Percentiles rank a stretch among this genome's conserved stretches.
Conservation (phyloP, 2,888 invertebrate genomes). For the Rotaria magnacalcarata region DNA sequence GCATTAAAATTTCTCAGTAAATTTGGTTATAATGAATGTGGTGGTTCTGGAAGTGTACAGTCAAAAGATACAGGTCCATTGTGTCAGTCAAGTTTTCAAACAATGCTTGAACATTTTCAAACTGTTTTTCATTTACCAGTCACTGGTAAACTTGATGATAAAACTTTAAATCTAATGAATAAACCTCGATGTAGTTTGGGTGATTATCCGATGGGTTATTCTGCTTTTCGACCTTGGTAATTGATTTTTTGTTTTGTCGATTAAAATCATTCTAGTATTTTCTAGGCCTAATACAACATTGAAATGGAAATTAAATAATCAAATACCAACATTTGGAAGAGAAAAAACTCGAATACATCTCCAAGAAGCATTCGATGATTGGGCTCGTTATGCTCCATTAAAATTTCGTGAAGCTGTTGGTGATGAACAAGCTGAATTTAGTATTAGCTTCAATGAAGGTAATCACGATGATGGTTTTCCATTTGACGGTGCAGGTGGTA, state of each 20-base stretch:
- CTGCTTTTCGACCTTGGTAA: conserved; percentile 34
- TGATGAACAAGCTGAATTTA: conserved; percentile 36
- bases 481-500: conserved; percentile 43
- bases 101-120: conserved; percentile 39
- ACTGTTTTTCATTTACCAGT: conserved; percentile 30
- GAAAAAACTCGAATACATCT: neutral
- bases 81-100: neutral
- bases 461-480: conserved; percentile 43
- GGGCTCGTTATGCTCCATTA: conserved; percentile 37
- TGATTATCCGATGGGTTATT: conserved; percentile 28
- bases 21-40: conserved; percentile 5
- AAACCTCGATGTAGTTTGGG: conserved; percentile 39
- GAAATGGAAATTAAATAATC: conserved; percentile 34
- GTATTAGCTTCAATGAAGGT: conserved; percentile 1
- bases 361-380: conserved; percentile 38
- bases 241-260: neutral
- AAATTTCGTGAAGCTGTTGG: conserved; percentile 1
- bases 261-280: too few relatives aligned
- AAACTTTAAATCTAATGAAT: conserved; percentile 30
- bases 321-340: neutral
- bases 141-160: conserved; percentile 36
- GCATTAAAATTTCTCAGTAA: neutral
- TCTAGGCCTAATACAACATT: conserved; percentile 45
- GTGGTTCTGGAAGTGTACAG: neutral
- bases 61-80: neutral